Evolutionary conservation across 2,797 vertebrate species (phyloP).

Genomic region (Poeciliopsis turneri): DNA sequence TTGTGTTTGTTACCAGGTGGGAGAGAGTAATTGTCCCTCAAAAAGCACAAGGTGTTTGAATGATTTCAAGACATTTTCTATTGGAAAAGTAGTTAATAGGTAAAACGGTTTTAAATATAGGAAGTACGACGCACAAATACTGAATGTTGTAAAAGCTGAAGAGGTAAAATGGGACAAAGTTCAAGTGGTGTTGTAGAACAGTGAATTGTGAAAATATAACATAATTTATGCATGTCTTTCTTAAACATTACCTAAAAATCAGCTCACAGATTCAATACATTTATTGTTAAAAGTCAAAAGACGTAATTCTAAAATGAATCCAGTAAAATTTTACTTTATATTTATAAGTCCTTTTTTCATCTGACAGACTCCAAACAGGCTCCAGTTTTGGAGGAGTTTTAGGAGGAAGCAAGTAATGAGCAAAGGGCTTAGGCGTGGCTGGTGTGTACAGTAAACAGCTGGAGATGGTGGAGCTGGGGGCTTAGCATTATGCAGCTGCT

Average conservation of each 20-base stretch:
- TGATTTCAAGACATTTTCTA: not conserved
- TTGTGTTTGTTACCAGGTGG: not conserved
- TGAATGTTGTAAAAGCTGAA: not conserved
- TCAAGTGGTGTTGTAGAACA: not conserved
- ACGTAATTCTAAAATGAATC: not conserved
- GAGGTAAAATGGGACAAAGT: not conserved
- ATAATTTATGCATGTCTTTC: not conserved
- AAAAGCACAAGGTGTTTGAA: not conserved
- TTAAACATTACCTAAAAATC: not conserved
- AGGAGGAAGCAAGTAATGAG: constrained; percentile 40
- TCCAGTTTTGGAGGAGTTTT: constrained; percentile 6
- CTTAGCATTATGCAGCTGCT: constrained; percentile 54
- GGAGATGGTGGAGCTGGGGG: constrained; percentile 66
- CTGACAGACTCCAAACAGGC: not conserved
- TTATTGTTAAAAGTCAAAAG: not conserved
- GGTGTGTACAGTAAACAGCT: constrained; percentile 76
- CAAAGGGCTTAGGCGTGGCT: constrained; percentile 56
- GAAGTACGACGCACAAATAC: not conserved
- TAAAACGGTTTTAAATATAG: not conserved
- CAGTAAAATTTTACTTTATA: not conserved
- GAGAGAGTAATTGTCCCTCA: not conserved
- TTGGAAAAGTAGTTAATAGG: not conserved
- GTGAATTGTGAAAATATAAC: not conserved
- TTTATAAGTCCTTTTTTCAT: not conserved
- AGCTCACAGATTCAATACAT: not conserved